phyloP scores from a whole-genome alignment of 1,140 invertebrate genomes.

The Ceratina australensis region DNA sequence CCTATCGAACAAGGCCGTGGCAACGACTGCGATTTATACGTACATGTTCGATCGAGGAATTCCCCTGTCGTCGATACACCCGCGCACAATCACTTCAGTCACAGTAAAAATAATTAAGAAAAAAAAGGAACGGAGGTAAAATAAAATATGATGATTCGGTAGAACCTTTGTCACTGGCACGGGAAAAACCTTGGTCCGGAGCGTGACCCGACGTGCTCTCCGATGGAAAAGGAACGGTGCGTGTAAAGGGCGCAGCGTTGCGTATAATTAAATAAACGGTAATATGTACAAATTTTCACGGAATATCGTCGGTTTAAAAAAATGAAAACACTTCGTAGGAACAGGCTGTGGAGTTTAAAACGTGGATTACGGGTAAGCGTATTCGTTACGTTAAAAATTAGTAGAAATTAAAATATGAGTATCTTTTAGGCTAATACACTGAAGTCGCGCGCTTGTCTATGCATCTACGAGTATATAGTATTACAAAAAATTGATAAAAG shows the following conservation, averaged over 20 bases:
- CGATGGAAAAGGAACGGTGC: constrained; percentile 36
- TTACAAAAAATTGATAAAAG: constrained; percentile 38
- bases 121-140: not conserved
- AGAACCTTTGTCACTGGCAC: not conserved
- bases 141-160: not conserved
- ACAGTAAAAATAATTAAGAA: constrained; percentile 28
- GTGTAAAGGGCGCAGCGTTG: constrained; percentile 63
- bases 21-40: constrained; percentile 30
- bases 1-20: too few species aligned
- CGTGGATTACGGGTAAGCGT: constrained; percentile 53
- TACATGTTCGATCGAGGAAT: constrained; percentile 37
- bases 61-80: constrained; percentile 29
- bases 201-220: not conserved
- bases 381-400: constrained; percentile 52
- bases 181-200: not conserved
- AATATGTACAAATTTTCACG: constrained; percentile 52
- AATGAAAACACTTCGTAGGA: constrained; percentile 30
- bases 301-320: constrained; percentile 10
- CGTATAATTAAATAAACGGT: constrained; percentile 30
- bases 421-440: constrained; percentile 14
- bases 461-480: not conserved
- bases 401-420: constrained; percentile 19
- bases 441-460: not conserved
- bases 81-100: constrained; percentile 4
- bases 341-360: constrained; percentile 32